Evolutionary conservation across 37 sponge, comb jelly and placozoan genomes (phyloP), one percentile per base, ranked within the genome.

Genomic region (Aphrocallistes beatrix): DNA sequence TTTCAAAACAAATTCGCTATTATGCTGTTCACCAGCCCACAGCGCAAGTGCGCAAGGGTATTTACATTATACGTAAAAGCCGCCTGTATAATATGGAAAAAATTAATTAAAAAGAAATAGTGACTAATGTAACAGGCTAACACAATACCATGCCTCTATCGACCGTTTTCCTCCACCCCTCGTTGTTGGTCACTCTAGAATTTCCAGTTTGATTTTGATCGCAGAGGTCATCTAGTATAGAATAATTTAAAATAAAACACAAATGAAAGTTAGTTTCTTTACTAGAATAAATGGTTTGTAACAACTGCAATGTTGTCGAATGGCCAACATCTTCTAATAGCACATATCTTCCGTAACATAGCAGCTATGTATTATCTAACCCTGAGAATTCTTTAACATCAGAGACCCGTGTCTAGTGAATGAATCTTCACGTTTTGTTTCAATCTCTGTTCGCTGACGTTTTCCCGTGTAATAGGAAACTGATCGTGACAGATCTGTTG

Each of bases 321-420:
- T n/a, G n/a, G n/a, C n/a, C n/a, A n/a, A n/a, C n/a, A n/a, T n/a
- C n/a, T n/a, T n/a, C n/a, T n/a, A n/a, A n/a, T n/a, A n/a, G n/a
- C n/a, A n/a, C n/a, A n/a, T n/a, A n/a, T n/a, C n/a, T n/a, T n/a
- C n/a, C n/a, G n/a, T n/a, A n/a, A n/a, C n/a, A n/a, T n/a, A n/a
- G n/a, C n/a, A n/a, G n/a, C n/a, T n/a, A 32, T 60, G 25, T 6
- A 3, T 60, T 32, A 21, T 3, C 34, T 8, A 32, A 60, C 75
- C 75, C n/a, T 60, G 75, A 13, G 75, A 60, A 60, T 30, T 13
- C n/a, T 60, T 60, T 30, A 60, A 60, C 75, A 60, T 60, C 21
- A 60, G 75, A 60, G 75, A 60, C 3, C 75, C 75, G 75, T 60
- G 75, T 60, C 75, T 60, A 25, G n/a, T 60, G 75, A 60, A 60